phyloP scores from a whole-genome alignment of 1,140 invertebrate genomes.

The Drosophila orena region DNA sequence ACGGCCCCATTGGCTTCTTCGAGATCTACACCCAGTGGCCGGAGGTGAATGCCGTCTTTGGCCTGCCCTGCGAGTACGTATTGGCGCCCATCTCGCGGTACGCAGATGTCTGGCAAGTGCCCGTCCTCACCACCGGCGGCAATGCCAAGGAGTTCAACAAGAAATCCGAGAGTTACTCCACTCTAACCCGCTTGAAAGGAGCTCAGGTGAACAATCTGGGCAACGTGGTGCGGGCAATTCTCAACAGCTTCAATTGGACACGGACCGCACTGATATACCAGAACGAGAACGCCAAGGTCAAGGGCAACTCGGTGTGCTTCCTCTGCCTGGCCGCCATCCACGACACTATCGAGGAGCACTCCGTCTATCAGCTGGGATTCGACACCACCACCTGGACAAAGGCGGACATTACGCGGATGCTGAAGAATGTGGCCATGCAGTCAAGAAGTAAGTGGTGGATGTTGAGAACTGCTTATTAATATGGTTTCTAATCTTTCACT shows the following conservation, averaged over 20 bases:
- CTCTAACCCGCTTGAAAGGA: conserved; percentile 94
- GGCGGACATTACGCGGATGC: conserved; percentile 87
- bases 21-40: conserved; percentile 87
- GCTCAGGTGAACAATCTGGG: conserved; percentile 90
- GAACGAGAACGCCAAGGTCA: conserved; percentile 87
- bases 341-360: conserved; percentile 84
- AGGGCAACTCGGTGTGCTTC: conserved; percentile 89
- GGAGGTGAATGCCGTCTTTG: conserved; percentile 92
- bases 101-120: conserved; percentile 94
- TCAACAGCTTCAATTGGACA: conserved; percentile 89
- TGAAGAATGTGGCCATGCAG: conserved; percentile 88
- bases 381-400: conserved; percentile 85
- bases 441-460: conserved; percentile 91
- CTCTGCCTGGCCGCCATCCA: conserved; percentile 89
- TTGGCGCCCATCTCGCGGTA: conserved; percentile 95
- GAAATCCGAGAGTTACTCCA: conserved; percentile 87
- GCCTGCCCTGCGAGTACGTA: conserved; percentile 96
- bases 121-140: conserved; percentile 93
- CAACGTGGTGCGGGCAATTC: conserved; percentile 88
- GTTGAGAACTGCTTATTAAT: too few species aligned
- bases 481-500: too few species aligned
- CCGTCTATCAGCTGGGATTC: conserved; percentile 87
- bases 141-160: conserved; percentile 90
- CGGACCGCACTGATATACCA: conserved; percentile 89
- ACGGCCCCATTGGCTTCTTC: conserved; percentile 91